Evolutionary conservation across 2,888 invertebrate genomes (phyloP).

Genomic region (Synanthedon vespiformis): DNA sequence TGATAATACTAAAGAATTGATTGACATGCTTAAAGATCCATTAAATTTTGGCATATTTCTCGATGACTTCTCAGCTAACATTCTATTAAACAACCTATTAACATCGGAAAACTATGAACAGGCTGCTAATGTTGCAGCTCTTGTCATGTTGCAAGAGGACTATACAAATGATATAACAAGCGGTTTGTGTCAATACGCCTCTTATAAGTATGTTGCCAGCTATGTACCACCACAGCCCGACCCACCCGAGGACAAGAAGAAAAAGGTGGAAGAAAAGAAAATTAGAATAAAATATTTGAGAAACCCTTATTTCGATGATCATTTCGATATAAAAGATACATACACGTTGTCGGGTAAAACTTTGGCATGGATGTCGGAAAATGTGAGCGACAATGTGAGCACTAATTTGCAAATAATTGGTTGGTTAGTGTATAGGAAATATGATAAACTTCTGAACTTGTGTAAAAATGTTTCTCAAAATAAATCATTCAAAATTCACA

Average conservation of each 20-base stretch:
- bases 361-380: slow-evolving; percentile 72
- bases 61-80: slow-evolving; percentile 82
- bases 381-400: slow-evolving; percentile 56
- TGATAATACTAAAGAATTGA: slow-evolving; percentile 73
- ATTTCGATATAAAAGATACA: slow-evolving; percentile 85
- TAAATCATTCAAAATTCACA: slow-evolving; percentile 30
- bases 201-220: slow-evolving; percentile 75
- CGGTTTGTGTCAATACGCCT: slow-evolving; percentile 78
- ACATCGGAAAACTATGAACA: slow-evolving; percentile 74
- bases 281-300: slow-evolving; percentile 83
- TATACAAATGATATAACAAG: slow-evolving; percentile 77
- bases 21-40: slow-evolving; percentile 82
- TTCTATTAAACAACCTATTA: slow-evolving; percentile 84
- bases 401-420: slow-evolving; percentile 75
- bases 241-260: slow-evolving; percentile 24
- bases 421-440: slow-evolving; percentile 75
- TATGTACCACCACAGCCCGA: slow-evolving; percentile 21
- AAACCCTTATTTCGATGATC: slow-evolving; percentile 89
- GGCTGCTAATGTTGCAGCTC: slow-evolving; percentile 82
- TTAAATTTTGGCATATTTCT: slow-evolving; percentile 91
- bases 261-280: slow-evolving; percentile 74
- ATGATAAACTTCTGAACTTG: slow-evolving; percentile 48
- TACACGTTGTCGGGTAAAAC: slow-evolving; percentile 85
- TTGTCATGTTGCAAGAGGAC: slow-evolving; percentile 92
- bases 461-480: slow-evolving; percentile 27